phyloP scores from a whole-genome alignment of 2,797 vertebrate genomes.

The Platyrinchus mystaceus region DNA sequence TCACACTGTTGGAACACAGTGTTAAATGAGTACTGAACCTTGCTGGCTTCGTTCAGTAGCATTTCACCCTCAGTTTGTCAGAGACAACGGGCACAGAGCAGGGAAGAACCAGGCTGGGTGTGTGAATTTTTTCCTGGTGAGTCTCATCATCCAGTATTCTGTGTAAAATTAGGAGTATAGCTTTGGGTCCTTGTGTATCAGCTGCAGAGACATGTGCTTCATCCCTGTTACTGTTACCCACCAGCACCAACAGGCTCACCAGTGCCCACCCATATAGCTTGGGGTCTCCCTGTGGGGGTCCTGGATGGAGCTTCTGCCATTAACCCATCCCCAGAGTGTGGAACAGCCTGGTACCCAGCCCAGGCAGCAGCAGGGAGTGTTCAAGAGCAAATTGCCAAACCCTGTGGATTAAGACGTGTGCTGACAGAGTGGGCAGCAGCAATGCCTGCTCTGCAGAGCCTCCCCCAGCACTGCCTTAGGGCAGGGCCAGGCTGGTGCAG shows the following conservation, averaged over 20 bases:
- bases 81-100: neutral
- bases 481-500: constrained; percentile 42
- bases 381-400: constrained; percentile 21
- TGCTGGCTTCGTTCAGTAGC: neutral
- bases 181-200: neutral
- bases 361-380: neutral
- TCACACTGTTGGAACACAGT: neutral
- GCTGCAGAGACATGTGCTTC: neutral
- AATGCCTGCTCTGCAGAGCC: neutral
- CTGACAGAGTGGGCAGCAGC: constrained; percentile 19
- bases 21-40: neutral
- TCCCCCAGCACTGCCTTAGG: neutral
- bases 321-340: neutral
- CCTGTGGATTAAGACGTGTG: neutral
- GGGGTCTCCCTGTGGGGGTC: neutral
- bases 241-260: rapidly evolving
- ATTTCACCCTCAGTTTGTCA: neutral
- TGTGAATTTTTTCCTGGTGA: neutral
- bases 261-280: rapidly evolving
- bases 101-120: neutral
- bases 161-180: neutral
- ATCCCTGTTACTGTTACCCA: neutral
- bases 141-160: neutral
- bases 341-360: neutral
- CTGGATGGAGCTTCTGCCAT: neutral